A percentile compares a stretch with the other conserved stretches of the same genome.
Conservation (phyloP, 1,140 invertebrate species). For the Penaeus chinensis region DNA sequence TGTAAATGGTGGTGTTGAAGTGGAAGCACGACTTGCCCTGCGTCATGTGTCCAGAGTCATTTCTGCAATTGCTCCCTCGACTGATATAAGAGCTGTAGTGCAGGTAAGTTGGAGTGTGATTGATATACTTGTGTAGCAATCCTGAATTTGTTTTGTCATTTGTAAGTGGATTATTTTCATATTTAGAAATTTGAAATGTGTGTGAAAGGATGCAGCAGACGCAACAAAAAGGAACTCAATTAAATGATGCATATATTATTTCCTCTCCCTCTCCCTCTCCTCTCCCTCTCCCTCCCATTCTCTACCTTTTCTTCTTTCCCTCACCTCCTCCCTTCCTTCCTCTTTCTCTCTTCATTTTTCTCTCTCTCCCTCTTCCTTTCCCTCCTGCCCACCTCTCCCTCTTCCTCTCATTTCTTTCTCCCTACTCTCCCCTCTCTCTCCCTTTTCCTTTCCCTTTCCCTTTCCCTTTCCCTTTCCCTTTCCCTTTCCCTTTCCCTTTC, state of each 20-base stretch:
- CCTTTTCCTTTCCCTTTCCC: too few relatives aligned
- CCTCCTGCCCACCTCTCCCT: too few relatives aligned
- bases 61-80: slow-evolving; percentile 80
- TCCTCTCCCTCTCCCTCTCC: neutral
- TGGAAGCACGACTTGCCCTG: slow-evolving; percentile 84
- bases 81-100: slow-evolving; percentile 79
- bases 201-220: neutral
- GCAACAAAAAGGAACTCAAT: too few relatives aligned
- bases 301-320: too few relatives aligned
- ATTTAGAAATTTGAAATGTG: too few relatives aligned
- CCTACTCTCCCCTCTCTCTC: too few relatives aligned
- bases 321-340: too few relatives aligned
- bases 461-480: too few relatives aligned
- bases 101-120: slow-evolving; percentile 65
- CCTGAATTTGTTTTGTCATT: slow-evolving; percentile 70
- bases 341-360: neutral
- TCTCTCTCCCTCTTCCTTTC: too few relatives aligned
- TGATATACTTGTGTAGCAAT: slow-evolving; percentile 67
- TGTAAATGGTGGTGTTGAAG: slow-evolving; percentile 78
- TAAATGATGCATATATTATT: neutral
- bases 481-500: too few relatives aligned
- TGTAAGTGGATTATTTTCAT: neutral
- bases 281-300: too few relatives aligned
- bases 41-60: slow-evolving; percentile 84
- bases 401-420: too few relatives aligned